Conservation (phyloP, 2,888 invertebrate genomes). For the Pseudococcus viburni region DNA sequence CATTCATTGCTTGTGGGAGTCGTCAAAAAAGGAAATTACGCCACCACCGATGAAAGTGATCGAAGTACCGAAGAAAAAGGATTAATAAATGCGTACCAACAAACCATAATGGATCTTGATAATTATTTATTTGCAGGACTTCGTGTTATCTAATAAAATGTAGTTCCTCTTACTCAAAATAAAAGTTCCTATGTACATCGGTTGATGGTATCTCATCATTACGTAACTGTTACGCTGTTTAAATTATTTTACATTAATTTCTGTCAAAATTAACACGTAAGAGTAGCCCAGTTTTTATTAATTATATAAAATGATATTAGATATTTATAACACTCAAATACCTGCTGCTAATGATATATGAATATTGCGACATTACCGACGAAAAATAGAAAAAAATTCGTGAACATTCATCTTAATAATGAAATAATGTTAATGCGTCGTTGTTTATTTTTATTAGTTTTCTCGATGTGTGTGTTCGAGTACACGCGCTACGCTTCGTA, state of each 20-base stretch:
- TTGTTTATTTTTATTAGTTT: conserved; percentile 50
- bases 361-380: conserved; percentile 22
- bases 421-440: conserved; percentile 49
- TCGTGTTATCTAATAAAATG: no score
- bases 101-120: no score
- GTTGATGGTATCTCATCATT: no score
- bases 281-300: neutral
- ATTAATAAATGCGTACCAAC: no score
- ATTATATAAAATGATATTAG: neutral
- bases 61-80: no score
- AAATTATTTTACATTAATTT: neutral
- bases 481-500: neutral
- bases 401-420: conserved; percentile 42
- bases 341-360: conserved; percentile 36
- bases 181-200: no score
- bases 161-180: no score
- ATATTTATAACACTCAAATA: neutral
- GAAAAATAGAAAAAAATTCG: neutral
- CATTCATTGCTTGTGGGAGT: no score
- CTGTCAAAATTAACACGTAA: neutral
- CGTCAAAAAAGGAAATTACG: no score
- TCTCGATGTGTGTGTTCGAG: neutral
- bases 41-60: no score
- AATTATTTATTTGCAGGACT: no score
- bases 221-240: no score